Evolutionary conservation across 2,113 vertebrate species (phyloP), one percentile per base, ranked within the genome.

Genomic region (Chitala chitala): DNA sequence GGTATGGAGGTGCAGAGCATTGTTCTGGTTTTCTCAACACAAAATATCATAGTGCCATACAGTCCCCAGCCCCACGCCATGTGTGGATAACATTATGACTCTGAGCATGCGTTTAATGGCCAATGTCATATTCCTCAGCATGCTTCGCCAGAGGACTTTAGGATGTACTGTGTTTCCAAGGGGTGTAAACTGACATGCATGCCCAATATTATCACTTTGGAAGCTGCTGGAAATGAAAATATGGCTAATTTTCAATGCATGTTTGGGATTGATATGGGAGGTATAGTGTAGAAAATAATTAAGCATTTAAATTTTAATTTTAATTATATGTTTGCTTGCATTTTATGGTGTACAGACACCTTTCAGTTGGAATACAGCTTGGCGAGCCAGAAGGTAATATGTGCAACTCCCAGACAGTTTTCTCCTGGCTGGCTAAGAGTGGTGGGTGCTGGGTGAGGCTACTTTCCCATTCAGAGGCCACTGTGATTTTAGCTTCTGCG

Each of bases 161-260:
- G 44, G 17, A 33, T 33, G 38, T 63, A 7, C 59, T n/a, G 7
- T 33, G 33, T 38, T 7, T 33, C 9, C 31, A 33, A 15, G 29
- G 59, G 33, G 15, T 63, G 59, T 29, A 63, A 63, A n/a, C n/a
- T n/a, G n/a, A 38, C 33, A 63, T 33, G 38, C 59, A 59, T 12
- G 29, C 29, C 13, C 29, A 63, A n/a, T n/a, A n/a, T n/a, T n/a
- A n/a, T n/a, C n/a, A n/a, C n/a, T n/a, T n/a, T n/a, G n/a, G n/a
- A n/a, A n/a, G n/a, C n/a, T n/a, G n/a, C n/a, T n/a, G n/a, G n/a
- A n/a, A n/a, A n/a, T n/a, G n/a, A n/a, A n/a, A n/a, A n/a, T n/a
- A n/a, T n/a, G n/a, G n/a, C n/a, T n/a, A n/a, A n/a, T 59, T 59
- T 59, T 59, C 56, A 63, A 63, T 36, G 31, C 59, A 63, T 6